Percentiles rank a stretch among this genome's conserved stretches.
Evolutionary conservation across 2,888 invertebrate genomes (phyloP).

Genomic region (Pediacus dermestoides): DNA sequence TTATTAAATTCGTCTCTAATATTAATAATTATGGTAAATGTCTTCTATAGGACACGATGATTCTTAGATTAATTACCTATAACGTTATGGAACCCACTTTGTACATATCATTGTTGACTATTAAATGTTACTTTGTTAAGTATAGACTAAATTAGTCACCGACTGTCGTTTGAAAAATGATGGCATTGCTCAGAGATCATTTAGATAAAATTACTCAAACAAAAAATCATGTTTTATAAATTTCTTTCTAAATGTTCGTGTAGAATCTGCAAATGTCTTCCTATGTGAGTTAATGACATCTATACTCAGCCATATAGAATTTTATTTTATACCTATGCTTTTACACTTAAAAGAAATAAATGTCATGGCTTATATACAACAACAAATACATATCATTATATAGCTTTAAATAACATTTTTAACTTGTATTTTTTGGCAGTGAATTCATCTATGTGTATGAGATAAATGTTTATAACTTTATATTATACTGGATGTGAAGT

Average conservation of each 20-base stretch:
- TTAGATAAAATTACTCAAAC: conserved; percentile 27
- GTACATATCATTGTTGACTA: conserved; percentile 51
- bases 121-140: conserved; percentile 43
- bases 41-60: too few species aligned
- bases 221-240: background rate
- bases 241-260: conserved; percentile 33
- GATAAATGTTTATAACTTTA: too few species aligned
- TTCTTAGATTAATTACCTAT: conserved; percentile 18
- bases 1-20: too few species aligned
- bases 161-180: conserved; percentile 36
- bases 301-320: conserved; percentile 19
- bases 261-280: conserved; percentile 50
- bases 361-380: conserved; percentile 44
- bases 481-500: too few species aligned
- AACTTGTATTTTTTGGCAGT: too few species aligned
- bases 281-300: conserved; percentile 44
- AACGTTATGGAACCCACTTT: conserved; percentile 33
- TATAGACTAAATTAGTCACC: conserved; percentile 41
- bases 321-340: conserved; percentile 24
- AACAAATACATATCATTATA: conserved; percentile 48
- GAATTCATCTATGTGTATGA: too few species aligned
- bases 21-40: too few species aligned
- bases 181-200: conserved; percentile 40
- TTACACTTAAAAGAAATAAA: conserved; percentile 21
- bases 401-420: conserved; percentile 48